Evolutionary conservation across 1,140 invertebrate species (phyloP).

Genomic region (Psilanteris sp.): DNA sequence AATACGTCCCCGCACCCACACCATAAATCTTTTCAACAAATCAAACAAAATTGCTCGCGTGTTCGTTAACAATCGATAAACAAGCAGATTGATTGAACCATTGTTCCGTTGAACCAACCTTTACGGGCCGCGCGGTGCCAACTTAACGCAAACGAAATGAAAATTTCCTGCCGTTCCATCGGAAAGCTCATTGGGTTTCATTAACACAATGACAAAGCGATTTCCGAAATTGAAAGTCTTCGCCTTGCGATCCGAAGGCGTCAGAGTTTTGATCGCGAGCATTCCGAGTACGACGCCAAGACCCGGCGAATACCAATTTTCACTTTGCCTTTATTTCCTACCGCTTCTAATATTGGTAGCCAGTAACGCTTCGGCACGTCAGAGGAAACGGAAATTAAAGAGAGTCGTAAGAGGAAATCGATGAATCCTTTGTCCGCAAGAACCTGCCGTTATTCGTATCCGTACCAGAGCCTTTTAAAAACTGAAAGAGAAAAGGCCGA

Average conservation of each 20-base stretch:
- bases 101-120: too few species aligned
- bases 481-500: constrained; percentile 37
- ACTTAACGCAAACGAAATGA: constrained; percentile 17
- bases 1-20: too few species aligned
- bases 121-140: constrained; percentile 1
- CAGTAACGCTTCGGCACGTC: constrained; percentile 26
- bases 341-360: constrained; percentile 43
- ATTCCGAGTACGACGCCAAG: constrained; percentile 5
- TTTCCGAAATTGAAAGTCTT: constrained; percentile 37
- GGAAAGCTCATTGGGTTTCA: constrained; percentile 34
- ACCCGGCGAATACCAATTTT: constrained; percentile 41
- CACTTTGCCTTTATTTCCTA: constrained; percentile 49
- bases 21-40: too few species aligned
- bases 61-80: too few species aligned
- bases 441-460: constrained; percentile 51
- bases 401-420: constrained; percentile 65
- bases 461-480: constrained; percentile 17
- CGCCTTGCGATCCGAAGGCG: constrained; percentile 14
- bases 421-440: constrained; percentile 59
- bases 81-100: too few species aligned
- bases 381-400: constrained; percentile 68
- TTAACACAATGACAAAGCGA: constrained; percentile 42
- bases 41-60: too few species aligned
- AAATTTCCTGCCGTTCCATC: constrained; percentile 34
- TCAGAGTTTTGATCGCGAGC: constrained; percentile 29